These are phyloP conservation scores for Pachypanchax playfairii DNA, from an alignment of 2,113 vertebrate species.

Conservation along the genomic window DNA sequence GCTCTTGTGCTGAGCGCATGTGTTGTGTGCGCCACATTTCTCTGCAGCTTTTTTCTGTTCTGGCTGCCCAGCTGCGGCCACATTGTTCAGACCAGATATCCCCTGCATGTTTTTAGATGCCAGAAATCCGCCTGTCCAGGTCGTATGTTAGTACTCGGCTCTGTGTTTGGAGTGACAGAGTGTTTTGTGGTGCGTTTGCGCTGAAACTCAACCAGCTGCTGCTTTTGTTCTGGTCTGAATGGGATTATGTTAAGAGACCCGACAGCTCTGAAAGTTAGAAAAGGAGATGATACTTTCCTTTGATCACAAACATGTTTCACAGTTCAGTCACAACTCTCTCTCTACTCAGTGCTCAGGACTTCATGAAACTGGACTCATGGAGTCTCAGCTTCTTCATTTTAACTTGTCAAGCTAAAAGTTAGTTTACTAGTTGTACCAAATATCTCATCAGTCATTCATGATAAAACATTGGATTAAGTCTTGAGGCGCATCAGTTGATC, in stretches of 20 bases:
- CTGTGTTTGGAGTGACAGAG: too few species aligned
- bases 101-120: too few species aligned
- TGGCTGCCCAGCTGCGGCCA: background rate
- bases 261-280: conserved; percentile 6
- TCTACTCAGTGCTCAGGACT: too few species aligned
- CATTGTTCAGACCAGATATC: conserved; percentile 25
- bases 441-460: too few species aligned
- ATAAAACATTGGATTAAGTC: too few species aligned
- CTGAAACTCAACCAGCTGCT: conserved; percentile 46
- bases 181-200: conserved; percentile 11
- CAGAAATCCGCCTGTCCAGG: too few species aligned
- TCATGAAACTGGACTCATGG: background rate
- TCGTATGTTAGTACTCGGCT: too few species aligned
- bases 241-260: conserved; percentile 25
- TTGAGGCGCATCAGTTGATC: too few species aligned
- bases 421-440: too few species aligned
- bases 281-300: conserved; percentile 1
- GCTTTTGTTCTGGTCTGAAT: conserved; percentile 39
- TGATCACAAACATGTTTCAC: conserved; percentile 9
- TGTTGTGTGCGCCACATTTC: conserved; percentile 23
- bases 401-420: too few species aligned
- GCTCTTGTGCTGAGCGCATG: conserved; percentile 54
- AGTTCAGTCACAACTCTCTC: background rate
- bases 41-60: background rate
- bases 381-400: background rate